A percentile compares a stretch with the other conserved stretches of the same genome.
These are phyloP conservation scores for Dendropsophus ebraccatus DNA, from an alignment of 2,113 vertebrate species.

Conservation along the genomic window DNA sequence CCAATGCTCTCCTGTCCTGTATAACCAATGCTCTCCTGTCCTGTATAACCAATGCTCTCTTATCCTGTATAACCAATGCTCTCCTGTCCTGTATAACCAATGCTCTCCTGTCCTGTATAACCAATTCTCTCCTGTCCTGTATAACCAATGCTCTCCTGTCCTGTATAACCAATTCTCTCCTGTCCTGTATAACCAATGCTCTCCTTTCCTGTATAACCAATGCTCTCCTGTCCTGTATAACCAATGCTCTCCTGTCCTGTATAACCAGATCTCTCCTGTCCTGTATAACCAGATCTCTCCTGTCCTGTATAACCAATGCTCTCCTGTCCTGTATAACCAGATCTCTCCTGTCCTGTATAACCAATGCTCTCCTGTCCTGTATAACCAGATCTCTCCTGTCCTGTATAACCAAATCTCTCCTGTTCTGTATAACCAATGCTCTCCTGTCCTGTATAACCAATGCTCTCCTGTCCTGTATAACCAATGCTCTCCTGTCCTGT, in stretches of 20 bases:
- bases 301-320: too few species aligned
- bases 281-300: not conserved
- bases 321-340: not conserved
- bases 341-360: not conserved
- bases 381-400: not conserved
- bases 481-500: too few species aligned
- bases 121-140: not conserved
- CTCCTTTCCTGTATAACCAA: too few species aligned
- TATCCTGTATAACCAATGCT: not conserved
- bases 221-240: too few species aligned
- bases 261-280: not conserved
- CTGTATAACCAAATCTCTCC: not conserved
- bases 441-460: too few species aligned
- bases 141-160: not conserved
- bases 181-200: too few species aligned
- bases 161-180: not conserved
- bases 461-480: too few species aligned
- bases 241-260: too few species aligned
- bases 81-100: not conserved
- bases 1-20: not conserved
- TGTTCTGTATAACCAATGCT: not conserved
- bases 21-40: not conserved
- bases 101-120: not conserved
- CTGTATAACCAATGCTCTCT: not conserved
- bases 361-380: not conserved